phyloP scores from a whole-genome alignment of 1,140 invertebrate species.

The Heliconius hewitsoni region DNA sequence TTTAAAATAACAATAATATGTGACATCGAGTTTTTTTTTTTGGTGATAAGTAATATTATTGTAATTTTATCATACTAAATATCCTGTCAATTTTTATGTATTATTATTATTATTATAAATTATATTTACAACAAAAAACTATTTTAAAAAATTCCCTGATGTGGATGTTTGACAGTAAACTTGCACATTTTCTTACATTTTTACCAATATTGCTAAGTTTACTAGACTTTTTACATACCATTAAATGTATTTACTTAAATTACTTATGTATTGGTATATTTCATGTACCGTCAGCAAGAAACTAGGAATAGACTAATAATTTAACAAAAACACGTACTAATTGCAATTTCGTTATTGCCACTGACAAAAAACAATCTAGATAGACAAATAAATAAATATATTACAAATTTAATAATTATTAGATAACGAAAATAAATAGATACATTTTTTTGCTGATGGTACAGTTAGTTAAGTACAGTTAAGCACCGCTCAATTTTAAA shows the following conservation, averaged over 20 bases:
- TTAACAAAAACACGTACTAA: neutral
- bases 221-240: constrained; percentile 2
- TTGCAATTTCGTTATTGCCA: neutral
- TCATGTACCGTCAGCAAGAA: neutral
- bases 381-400: constrained; percentile 4
- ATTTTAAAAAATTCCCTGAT: neutral
- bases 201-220: constrained; percentile 1
- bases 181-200: neutral
- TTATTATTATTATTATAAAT: neutral
- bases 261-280: neutral
- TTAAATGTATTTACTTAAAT: neutral
- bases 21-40: neutral
- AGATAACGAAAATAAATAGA: neutral
- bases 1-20: neutral
- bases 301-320: neutral
- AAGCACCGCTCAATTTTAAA: constrained; percentile 26
- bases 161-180: neutral
- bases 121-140: neutral
- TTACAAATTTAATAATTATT: neutral
- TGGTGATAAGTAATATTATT: neutral
- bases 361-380: neutral
- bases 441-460: constrained; percentile 18
- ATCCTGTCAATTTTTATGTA: neutral
- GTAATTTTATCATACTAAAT: neutral
- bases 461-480: constrained; percentile 13